A percentile compares a stretch with the other conserved stretches of the same genome.
These are phyloP conservation scores for Hippocampus zosterae DNA, from an alignment of 2,113 vertebrate genomes.

Conservation along the genomic window DNA sequence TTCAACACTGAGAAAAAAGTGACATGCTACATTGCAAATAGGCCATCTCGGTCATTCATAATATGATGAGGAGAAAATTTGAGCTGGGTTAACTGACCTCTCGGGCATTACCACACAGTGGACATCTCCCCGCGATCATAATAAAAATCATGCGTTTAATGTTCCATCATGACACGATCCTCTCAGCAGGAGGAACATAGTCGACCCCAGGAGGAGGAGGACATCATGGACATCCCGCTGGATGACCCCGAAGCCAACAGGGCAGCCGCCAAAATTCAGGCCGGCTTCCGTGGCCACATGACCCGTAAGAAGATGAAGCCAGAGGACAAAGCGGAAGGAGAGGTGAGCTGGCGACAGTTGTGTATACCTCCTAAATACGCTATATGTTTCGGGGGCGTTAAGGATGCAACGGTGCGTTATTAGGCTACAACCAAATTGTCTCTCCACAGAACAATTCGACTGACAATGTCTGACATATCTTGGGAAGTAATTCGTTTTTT, in stretches of 20 bases:
- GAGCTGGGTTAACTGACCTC: constrained; percentile 20
- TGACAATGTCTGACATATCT: not conserved
- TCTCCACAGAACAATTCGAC: not conserved
- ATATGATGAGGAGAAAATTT: constrained; percentile 8
- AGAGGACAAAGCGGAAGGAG: constrained; percentile 81
- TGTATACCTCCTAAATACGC: constrained; percentile 19
- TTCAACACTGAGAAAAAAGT: too few relatives aligned
- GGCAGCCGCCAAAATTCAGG: constrained; percentile 96
- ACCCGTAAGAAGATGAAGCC: constrained; percentile 98
- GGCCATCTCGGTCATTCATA: constrained; percentile 10
- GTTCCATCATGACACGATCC: not conserved
- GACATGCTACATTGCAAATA: not conserved
- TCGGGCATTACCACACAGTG: constrained; percentile 15
- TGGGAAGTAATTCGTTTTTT: not conserved
- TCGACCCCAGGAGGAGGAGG: constrained; percentile 86
- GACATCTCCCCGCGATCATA: constrained; percentile 1
- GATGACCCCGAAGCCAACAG: constrained; percentile 95
- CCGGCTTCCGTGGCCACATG: constrained; percentile 97
- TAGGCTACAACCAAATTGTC: not conserved
- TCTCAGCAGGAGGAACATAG: constrained; percentile 83
- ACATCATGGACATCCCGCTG: constrained; percentile 95
- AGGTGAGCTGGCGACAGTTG: constrained; percentile 72
- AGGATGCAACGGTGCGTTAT: not conserved
- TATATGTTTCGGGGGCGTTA: constrained; percentile 33
- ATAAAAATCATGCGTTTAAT: not conserved